A percentile compares a stretch with the other conserved stretches of the same genome.
phyloP scores from a whole-genome alignment of 2,888 invertebrate species.

The Adineta ricciae region DNA sequence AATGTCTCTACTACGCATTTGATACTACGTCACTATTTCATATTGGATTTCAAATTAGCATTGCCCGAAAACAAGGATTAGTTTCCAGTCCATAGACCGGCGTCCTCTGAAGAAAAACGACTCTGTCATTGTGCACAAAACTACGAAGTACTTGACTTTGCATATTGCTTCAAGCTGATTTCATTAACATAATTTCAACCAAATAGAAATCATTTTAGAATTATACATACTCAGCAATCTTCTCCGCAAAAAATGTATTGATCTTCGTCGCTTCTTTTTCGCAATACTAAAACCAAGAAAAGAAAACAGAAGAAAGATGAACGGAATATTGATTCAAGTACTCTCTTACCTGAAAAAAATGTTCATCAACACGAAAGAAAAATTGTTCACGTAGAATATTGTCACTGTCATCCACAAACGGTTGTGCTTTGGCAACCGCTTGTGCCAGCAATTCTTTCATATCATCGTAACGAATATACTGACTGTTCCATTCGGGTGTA shows the following conservation, averaged over 20 bases:
- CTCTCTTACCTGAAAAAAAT: constrained; percentile 76
- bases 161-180: too few relatives aligned
- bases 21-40: too few relatives aligned
- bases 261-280: constrained; percentile 90
- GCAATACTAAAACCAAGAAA: constrained; percentile 51
- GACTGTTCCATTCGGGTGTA: constrained; percentile 99
- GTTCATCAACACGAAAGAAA: constrained; percentile 70
- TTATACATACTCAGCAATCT: constrained; percentile 35
- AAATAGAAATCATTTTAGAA: background rate
- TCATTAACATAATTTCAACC: background rate
- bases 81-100: too few relatives aligned
- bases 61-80: too few relatives aligned
- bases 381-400: constrained; percentile 60
- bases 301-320: background rate
- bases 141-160: too few relatives aligned
- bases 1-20: too few relatives aligned
- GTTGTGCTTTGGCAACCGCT: constrained; percentile 19
- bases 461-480: constrained; percentile 56
- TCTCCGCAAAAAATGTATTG: constrained; percentile 87
- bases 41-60: too few relatives aligned
- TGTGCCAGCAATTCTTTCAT: constrained; percentile 35
- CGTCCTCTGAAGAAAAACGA: too few relatives aligned
- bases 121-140: too few relatives aligned
- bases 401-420: constrained; percentile 60
- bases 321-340: too few relatives aligned